phyloP scores from a whole-genome alignment of 2,888 invertebrate species.

The Gryllus longicercus region DNA sequence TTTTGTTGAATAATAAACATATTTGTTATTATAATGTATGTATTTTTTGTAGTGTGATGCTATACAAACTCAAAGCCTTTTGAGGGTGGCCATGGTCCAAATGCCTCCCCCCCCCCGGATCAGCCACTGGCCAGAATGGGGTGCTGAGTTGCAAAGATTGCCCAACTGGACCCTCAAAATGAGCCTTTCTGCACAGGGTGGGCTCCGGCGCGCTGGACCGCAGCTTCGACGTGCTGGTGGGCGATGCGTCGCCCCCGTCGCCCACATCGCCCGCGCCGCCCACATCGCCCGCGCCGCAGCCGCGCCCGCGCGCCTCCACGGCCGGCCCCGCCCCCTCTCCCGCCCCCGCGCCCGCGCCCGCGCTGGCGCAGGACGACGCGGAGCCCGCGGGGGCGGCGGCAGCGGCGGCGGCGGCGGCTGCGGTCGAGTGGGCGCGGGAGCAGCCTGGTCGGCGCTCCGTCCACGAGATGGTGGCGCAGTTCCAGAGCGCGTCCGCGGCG shows the following conservation, averaged over 20 bases:
- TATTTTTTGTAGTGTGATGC: too few relatives aligned
- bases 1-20: too few relatives aligned
- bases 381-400: neutral
- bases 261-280: slow-evolving; percentile 18
- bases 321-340: neutral
- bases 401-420: neutral
- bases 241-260: slow-evolving; percentile 24
- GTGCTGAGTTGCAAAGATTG: too few relatives aligned
- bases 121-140: too few relatives aligned
- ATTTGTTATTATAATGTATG: too few relatives aligned
- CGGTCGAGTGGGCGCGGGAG: slow-evolving; percentile 27
- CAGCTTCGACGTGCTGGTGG: slow-evolving; percentile 34
- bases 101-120: too few relatives aligned
- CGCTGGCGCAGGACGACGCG: neutral
- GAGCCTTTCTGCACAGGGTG: too few relatives aligned
- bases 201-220: slow-evolving; percentile 25
- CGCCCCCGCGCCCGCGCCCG: neutral
- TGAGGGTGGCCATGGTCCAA: too few relatives aligned
- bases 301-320: neutral
- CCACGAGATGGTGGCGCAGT: slow-evolving; percentile 61
- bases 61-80: too few relatives aligned
- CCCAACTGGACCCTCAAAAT: too few relatives aligned
- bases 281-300: neutral
- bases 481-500: slow-evolving; percentile 46
- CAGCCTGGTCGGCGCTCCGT: slow-evolving; percentile 54